A percentile compares a stretch with the other conserved stretches of the same genome.
Evolutionary conservation across 2,797 vertebrate genomes (phyloP).

Genomic region (Danio kyathit): DNA sequence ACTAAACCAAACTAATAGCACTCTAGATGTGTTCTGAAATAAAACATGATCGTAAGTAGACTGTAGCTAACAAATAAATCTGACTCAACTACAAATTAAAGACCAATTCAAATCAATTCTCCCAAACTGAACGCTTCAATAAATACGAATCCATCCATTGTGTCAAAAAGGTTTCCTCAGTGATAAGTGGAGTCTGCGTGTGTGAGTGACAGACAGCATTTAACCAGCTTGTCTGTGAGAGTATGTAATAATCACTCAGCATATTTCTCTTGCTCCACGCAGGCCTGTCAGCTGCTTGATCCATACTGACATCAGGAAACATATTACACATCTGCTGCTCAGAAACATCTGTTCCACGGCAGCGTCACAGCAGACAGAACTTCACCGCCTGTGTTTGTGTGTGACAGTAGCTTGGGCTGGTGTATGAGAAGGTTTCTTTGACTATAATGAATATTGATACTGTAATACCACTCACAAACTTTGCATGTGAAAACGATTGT

Average conservation of each 20-base stretch:
- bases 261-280: slow-evolving; percentile 40
- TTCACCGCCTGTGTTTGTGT: not conserved
- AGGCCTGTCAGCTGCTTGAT: slow-evolving; percentile 47
- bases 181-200: slow-evolving; percentile 13
- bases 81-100: too few relatives aligned
- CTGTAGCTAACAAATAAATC: too few relatives aligned
- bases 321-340: slow-evolving; percentile 55
- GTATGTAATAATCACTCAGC: slow-evolving; percentile 40
- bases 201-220: slow-evolving; percentile 23
- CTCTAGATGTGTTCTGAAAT: too few relatives aligned
- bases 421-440: not conserved
- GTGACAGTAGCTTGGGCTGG: not conserved
- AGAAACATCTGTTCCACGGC: slow-evolving; percentile 54
- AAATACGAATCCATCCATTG: not conserved
- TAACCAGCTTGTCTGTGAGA: slow-evolving; percentile 33
- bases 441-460: not conserved
- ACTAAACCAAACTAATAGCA: too few relatives aligned
- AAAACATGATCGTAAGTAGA: too few relatives aligned
- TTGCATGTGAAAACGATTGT: not conserved
- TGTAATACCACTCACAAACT: not conserved
- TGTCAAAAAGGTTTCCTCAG: slow-evolving; percentile 14
- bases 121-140: not conserved
- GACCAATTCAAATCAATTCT: too few relatives aligned
- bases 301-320: slow-evolving; percentile 41
- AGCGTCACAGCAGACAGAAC: slow-evolving; percentile 32